Base-by-base conservation (phyloP, 37 sponge, comb jelly and placozoan species). In the Crambe crambe region DNA sequence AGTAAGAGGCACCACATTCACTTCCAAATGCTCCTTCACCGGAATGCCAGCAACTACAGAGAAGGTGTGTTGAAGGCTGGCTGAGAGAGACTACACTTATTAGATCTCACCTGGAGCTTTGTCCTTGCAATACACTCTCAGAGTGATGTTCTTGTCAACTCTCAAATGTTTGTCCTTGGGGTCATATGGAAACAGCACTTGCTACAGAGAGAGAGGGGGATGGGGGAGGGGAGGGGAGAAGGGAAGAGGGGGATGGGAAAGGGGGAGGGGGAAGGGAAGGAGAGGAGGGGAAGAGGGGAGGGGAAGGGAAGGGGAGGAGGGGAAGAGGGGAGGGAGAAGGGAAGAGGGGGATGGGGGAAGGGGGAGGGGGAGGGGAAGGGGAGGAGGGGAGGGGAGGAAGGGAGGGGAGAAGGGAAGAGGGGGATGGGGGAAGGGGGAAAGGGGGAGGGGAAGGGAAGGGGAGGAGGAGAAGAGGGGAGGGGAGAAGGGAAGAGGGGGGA, bases 1-100 rank as follows among this genome's bases (percentile, higher is more conserved):
- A 12, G 89, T 81, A 74, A 97, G 87, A 12, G 97, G 97, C 0
- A 97, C 93, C 3, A 97, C 83, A 47, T 97, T 97, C 57, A 97
- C 78, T 68, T 97, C 97, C 26, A 97, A 74, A 60, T 97, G 97
- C 42, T 97, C 97, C 26, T 83, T 97, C 47, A 97, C 95, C 56
- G 90, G 67, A 32, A 97, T 97, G 5, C 97, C 97, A 63, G 90
- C 97, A 23, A 97, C 97, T 91, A 83, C 37, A 73, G 73, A 56
- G 40, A 68, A 5, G 23, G 77, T 34, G 43, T 56, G 62, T 12
- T 15, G 12, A 47, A 15, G 35, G 25, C 35, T 34, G 66, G 8
- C 70, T 42, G 72, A 36, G 47, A 43, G 37, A 20, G 47, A 36
- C 27, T 68, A 10, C 6, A 34, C 36, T 36, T 43, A 72, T 15